Evolutionary conservation across 1,140 invertebrate species (phyloP).

Genomic region (Coelopa frigida): DNA sequence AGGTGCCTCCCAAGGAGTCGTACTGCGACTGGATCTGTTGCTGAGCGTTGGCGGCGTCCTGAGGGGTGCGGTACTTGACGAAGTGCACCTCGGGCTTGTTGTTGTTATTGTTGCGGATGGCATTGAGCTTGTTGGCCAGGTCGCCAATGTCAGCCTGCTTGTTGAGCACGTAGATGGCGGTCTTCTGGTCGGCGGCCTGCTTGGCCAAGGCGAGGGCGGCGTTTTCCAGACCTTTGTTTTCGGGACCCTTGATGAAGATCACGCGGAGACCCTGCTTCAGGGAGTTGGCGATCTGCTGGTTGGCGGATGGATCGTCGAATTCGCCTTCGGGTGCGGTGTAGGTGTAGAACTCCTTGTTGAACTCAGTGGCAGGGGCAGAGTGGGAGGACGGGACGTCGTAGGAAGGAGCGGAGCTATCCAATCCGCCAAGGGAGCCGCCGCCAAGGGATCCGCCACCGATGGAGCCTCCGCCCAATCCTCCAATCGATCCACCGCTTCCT

Average conservation of each 20-base stretch:
- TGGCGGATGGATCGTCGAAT: conserved; percentile 23
- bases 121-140: conserved; percentile 24
- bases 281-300: conserved; percentile 18
- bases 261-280: conserved; percentile 30
- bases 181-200: conserved; percentile 29
- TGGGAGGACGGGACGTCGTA: conserved; percentile 11
- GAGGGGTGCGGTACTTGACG: conserved; percentile 29
- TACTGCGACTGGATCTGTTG: conserved; percentile 26
- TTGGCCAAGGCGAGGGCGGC: conserved; percentile 27
- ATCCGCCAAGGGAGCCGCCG: not conserved
- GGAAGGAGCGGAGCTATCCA: too few relatives aligned
- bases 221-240: conserved; percentile 28
- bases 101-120: conserved; percentile 24
- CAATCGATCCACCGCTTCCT: conserved; percentile 17
- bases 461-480: not conserved
- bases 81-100: conserved; percentile 34
- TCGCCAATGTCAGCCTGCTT: conserved; percentile 32
- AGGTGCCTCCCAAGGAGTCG: conserved; percentile 23
- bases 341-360: conserved; percentile 30
- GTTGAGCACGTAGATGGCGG: conserved; percentile 31
- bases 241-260: conserved; percentile 35
- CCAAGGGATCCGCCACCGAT: not conserved
- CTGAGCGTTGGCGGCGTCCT: conserved; percentile 31
- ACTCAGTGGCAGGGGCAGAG: conserved; percentile 22
- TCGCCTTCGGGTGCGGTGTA: conserved; percentile 27